Evolutionary conservation across 2,113 vertebrate species (phyloP).

Genomic region (Mohoua ochrocephala): DNA sequence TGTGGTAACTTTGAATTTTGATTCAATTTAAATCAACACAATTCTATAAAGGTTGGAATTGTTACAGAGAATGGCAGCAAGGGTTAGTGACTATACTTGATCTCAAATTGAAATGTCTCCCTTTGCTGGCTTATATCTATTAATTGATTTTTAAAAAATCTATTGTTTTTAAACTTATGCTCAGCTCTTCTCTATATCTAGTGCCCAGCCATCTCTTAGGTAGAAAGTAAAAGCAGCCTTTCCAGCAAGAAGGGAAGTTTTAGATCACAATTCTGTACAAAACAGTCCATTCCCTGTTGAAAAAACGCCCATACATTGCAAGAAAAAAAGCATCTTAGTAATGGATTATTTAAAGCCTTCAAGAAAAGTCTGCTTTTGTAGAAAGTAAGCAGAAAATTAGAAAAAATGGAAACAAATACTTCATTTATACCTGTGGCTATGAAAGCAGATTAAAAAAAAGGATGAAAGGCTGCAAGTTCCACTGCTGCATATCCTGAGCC

Average conservation of each 20-base stretch:
- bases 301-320: not conserved
- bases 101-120: not conserved
- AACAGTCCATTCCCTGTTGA: not conserved
- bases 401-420: conserved; percentile 48
- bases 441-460: not conserved
- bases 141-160: not conserved
- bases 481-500: not conserved
- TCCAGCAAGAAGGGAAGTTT: not conserved
- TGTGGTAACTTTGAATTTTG: not conserved
- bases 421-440: conserved; percentile 28
- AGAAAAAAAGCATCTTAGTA: not conserved
- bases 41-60: not conserved
- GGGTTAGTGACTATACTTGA: not conserved
- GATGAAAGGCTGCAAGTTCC: conserved; percentile 10
- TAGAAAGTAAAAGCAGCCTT: not conserved
- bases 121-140: not conserved
- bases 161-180: not conserved
- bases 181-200: not conserved
- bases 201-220: not conserved
- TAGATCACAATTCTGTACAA: not conserved
- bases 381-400: conserved; percentile 46
- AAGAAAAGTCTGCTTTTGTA: conserved; percentile 6
- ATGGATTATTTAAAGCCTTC: conserved; percentile 30
- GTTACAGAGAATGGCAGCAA: not conserved
- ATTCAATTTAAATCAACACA: not conserved